Base-by-base conservation (phyloP, 2,888 invertebrate species). In the Pherbina coryleti region DNA sequence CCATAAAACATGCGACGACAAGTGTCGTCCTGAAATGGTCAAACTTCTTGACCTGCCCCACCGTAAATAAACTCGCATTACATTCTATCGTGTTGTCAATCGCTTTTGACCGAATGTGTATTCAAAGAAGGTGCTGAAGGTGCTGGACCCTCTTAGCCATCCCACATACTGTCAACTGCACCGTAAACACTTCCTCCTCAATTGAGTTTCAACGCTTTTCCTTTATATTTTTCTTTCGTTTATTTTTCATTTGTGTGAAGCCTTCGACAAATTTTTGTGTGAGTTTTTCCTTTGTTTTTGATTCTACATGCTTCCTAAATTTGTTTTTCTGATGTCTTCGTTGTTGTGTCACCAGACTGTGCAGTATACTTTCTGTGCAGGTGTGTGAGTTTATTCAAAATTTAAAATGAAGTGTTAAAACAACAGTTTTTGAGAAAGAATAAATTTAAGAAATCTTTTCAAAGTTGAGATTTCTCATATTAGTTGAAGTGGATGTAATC, bases 21-120 rank as follows among this genome's bases (percentile, higher is more conserved):
- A 28, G 34, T 64, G 64, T 78, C 79, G 70, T 77, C 77, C 69
- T 75, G 67, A 51, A 60, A 28, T 67, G 60, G 71, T 55, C 79
- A 75, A 55, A 76, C 82, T 76, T 80, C 82, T 80, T 82, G 84
- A 83, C 84, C 84, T 84, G 82, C 82, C 84, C 82, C 83, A 83
- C 74, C 64, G 62, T 34, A 80, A 81, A 70, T 80, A 17, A 79
- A 44, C 44, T 44, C 44, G 14, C 14, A 69, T 53, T 28, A 34
- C 5, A 34, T 19, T n/a, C 14, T 75, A 37, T 67, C 34, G 11
- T 28, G n/a, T 64, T 19, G 34, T 73, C 22, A 49, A 49, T 62
- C 60, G 28, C 37, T 17, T 28, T 25, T 22, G 49, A n/a, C 34
- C 34, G 44, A 37, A 34, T 25, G 34, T 17, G 8, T 34, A 14